Conservation (phyloP, 2,797 vertebrate species). For the Hyperoplus lanceolatus region DNA sequence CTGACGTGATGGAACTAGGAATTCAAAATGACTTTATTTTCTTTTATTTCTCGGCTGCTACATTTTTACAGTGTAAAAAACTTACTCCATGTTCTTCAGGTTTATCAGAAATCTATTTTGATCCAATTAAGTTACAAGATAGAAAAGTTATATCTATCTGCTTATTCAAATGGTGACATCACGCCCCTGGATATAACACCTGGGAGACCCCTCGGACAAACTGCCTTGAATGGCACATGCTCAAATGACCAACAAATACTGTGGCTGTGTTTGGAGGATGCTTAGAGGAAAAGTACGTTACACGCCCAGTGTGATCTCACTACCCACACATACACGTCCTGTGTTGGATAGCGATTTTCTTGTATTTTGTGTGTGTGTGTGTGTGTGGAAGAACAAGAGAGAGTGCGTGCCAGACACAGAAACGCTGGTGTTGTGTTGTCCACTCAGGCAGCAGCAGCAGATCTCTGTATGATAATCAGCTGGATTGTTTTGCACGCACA, state of each 20-base stretch:
- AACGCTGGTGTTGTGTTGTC: conserved; percentile 61
- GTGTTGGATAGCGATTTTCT: conserved; percentile 65
- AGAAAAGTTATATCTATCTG: conserved; percentile 7
- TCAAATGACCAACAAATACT: conserved; percentile 50
- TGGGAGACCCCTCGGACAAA: conserved; percentile 37
- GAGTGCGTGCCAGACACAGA: conserved; percentile 71
- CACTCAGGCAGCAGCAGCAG: conserved; percentile 54
- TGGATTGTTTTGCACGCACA: conserved; percentile 75
- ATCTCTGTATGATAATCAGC: conserved; percentile 75
- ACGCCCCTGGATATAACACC: conserved; percentile 38
- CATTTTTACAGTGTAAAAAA: neutral
- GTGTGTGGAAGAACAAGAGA: conserved; percentile 55
- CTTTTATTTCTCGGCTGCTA: neutral
- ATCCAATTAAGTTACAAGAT: neutral
- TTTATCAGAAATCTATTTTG: neutral
- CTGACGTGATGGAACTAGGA: neutral
- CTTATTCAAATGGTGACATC: conserved; percentile 21
- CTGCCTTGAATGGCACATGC: conserved; percentile 19
- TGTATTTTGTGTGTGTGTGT: conserved; percentile 57
- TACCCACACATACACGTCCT: conserved; percentile 68
- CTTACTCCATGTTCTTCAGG: neutral
- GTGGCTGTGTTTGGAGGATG: conserved; percentile 55
- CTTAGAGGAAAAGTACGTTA: conserved; percentile 67
- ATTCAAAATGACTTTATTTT: neutral
- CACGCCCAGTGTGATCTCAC: conserved; percentile 64